Conservation (phyloP, 2,113 vertebrate species). For the Notothenia coriiceps region DNA sequence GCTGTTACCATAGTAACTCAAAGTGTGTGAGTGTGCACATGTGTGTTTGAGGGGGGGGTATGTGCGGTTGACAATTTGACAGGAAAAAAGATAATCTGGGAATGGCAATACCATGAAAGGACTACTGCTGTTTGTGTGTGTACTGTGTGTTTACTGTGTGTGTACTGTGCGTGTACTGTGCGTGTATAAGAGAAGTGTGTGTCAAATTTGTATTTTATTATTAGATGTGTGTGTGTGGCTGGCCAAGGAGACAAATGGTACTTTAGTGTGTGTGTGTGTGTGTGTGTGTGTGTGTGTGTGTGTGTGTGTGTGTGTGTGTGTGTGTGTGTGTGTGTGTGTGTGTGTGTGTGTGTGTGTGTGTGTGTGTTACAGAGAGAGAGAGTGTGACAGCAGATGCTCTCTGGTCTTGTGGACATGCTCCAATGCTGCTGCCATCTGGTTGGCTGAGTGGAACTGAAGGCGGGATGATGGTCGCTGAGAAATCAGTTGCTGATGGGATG, state of each 20-base stretch:
- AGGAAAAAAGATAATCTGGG: constrained; percentile 56
- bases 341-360: neutral
- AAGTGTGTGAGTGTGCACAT: constrained; percentile 26
- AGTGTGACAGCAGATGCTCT: constrained; percentile 64
- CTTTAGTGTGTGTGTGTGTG: no score
- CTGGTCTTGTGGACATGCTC: constrained; percentile 60
- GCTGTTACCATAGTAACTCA: constrained; percentile 67
- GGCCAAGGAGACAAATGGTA: no score
- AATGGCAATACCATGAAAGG: neutral
- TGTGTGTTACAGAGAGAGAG: neutral
- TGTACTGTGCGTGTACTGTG: neutral
- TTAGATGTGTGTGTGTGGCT: no score
- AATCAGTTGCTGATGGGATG: constrained; percentile 53
- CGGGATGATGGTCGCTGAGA: constrained; percentile 43
- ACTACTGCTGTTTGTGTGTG: neutral
- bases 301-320: no score
- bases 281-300: no score
- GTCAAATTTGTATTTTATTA: neutral
- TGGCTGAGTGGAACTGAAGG: constrained; percentile 60
- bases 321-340: neutral
- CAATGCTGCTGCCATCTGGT: constrained; percentile 78
- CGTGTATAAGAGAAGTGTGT: neutral
- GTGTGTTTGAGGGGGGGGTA: constrained; percentile 13
- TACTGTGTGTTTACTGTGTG: neutral
- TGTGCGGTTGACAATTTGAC: constrained; percentile 36